A percentile compares a stretch with the other conserved stretches of the same genome.
Conservation (phyloP, 1,140 invertebrate genomes). For the Drosophila murphyi region DNA sequence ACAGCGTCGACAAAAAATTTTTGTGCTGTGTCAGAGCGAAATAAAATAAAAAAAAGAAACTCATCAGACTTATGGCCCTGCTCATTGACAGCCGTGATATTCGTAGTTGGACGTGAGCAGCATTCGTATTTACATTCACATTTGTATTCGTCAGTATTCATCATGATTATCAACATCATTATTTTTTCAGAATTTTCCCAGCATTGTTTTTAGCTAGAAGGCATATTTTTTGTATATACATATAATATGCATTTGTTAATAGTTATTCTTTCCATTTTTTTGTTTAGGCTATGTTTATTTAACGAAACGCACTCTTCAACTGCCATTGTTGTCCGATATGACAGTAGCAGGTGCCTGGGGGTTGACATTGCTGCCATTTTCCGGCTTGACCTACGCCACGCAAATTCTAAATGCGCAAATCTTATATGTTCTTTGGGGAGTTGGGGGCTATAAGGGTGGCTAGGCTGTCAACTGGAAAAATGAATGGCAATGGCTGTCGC, state of each 20-base stretch:
- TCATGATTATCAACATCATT: conserved; percentile 16
- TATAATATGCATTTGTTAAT: conserved; percentile 33
- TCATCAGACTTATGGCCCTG: conserved; percentile 51
- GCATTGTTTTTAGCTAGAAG: conserved; percentile 28
- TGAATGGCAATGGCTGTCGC: conserved; percentile 29
- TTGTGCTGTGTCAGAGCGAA: conserved; percentile 31
- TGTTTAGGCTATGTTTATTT: conserved; percentile 4
- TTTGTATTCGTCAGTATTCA: conserved; percentile 7
- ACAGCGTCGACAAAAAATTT: conserved; percentile 17
- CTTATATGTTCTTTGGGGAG: background rate
- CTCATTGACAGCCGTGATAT: conserved; percentile 41
- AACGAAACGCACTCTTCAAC: conserved; percentile 7
- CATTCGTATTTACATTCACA: conserved; percentile 28
- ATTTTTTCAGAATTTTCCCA: conserved; percentile 8
- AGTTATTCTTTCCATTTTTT: conserved; percentile 14
- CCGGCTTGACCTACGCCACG: conserved; percentile 76
- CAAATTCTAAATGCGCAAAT: conserved; percentile 73
- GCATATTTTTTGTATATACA: background rate
- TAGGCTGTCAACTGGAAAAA: background rate
- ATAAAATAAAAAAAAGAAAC: conserved; percentile 21
- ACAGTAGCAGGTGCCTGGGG: conserved; percentile 6
- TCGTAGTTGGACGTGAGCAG: conserved; percentile 35
- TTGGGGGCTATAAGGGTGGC: background rate
- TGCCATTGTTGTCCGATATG: conserved; percentile 17
- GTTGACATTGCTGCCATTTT: conserved; percentile 4